These are phyloP conservation scores for Crax fasciolata DNA, from an alignment of 2,797 vertebrate species.

Conservation along the genomic window DNA sequence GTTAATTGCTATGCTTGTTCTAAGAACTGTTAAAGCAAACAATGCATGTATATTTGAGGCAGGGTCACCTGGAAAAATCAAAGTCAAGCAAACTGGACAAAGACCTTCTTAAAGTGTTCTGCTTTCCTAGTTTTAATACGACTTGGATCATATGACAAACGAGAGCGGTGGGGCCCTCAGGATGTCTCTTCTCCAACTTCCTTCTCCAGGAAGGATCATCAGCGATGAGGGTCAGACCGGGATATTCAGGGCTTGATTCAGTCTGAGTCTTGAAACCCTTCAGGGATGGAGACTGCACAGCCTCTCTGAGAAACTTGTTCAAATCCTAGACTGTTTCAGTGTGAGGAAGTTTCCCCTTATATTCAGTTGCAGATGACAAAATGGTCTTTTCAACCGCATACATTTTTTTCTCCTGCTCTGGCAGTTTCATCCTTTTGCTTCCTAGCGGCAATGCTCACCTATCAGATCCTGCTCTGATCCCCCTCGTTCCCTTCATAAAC, in stretches of 20 bases:
- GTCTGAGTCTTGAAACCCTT: background rate
- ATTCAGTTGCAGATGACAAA: background rate
- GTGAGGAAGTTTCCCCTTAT: background rate
- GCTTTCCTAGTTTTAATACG: background rate
- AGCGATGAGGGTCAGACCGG: background rate
- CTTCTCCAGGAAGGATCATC: background rate
- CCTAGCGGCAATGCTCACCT: background rate
- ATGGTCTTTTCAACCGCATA: background rate
- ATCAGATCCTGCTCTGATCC: background rate
- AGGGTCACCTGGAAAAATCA: background rate
- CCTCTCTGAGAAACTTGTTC: background rate
- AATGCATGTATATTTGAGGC: background rate
- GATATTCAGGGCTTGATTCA: background rate
- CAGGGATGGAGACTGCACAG: background rate
- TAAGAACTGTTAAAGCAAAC: background rate
- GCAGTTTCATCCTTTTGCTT: background rate
- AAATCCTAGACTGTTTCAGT: background rate
- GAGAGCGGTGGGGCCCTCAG: background rate
- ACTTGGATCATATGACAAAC: background rate
- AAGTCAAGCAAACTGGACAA: background rate
- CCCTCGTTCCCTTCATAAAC: background rate
- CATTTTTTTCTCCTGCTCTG: background rate
- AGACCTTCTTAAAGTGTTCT: background rate
- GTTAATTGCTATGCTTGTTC: background rate
- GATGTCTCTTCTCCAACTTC: background rate